A percentile compares a stretch with the other conserved stretches of the same genome.
Evolutionary conservation across 1,140 invertebrate genomes (phyloP).

Genomic region (Drosophila nigromelanica): DNA sequence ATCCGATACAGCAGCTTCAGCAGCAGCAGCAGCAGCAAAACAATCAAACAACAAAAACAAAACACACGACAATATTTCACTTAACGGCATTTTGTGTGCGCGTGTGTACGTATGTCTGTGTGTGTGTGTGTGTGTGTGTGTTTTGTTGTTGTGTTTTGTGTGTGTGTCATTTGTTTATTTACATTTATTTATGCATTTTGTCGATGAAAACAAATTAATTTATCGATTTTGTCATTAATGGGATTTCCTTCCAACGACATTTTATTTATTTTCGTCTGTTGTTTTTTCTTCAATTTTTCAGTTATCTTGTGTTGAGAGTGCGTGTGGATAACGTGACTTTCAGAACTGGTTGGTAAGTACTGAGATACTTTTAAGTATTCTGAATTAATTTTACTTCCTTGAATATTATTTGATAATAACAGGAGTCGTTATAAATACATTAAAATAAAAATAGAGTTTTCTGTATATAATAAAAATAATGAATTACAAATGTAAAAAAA

Average conservation of each 20-base stretch:
- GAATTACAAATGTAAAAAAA: too few relatives aligned
- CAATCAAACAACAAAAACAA: constrained; percentile 16
- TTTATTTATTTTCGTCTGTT: constrained; percentile 10
- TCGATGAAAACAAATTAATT: constrained; percentile 71
- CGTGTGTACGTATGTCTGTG: too few relatives aligned
- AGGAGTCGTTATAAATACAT: too few relatives aligned
- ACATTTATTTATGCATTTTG: constrained; percentile 54
- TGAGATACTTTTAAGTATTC: too few relatives aligned
- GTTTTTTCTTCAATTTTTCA: constrained; percentile 26
- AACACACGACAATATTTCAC: constrained; percentile 27
- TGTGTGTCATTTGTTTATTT: constrained; percentile 43
- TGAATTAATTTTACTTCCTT: too few relatives aligned
- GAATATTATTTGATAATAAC: too few relatives aligned
- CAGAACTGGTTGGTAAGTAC: background rate
- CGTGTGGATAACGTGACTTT: background rate
- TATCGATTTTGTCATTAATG: constrained; percentile 79
- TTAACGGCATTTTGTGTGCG: constrained; percentile 60
- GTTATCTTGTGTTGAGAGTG: background rate
- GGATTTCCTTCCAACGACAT: constrained; percentile 55
- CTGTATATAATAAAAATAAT: too few relatives aligned
- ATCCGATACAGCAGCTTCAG: constrained; percentile 30
- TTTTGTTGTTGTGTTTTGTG: too few relatives aligned
- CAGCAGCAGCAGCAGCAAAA: constrained; percentile 21
- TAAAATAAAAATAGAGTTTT: too few relatives aligned
- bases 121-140: constrained; percentile 21